Percentiles rank a stretch among this genome's conserved stretches.
These are phyloP conservation scores for Spheniscus humboldti DNA, from an alignment of 2,797 vertebrate genomes.

Conservation along the genomic window DNA sequence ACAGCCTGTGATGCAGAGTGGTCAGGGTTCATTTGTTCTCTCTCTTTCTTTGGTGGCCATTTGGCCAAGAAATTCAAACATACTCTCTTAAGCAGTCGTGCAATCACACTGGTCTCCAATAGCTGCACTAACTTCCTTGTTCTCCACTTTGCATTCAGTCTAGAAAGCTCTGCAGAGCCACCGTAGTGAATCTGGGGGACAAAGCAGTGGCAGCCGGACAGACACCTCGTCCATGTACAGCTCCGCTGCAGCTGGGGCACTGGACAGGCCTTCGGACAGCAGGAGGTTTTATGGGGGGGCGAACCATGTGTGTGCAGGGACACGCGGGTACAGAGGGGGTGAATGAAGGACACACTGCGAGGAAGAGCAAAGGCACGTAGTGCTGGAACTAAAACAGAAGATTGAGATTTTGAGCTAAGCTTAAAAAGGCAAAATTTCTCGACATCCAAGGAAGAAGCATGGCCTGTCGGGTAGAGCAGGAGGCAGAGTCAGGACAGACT, in stretches of 20 bases:
- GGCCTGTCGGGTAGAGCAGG: neutral
- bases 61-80: neutral
- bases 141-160: neutral
- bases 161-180: neutral
- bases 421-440: neutral
- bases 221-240: rapidly evolving
- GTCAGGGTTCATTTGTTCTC: neutral
- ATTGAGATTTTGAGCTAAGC: neutral
- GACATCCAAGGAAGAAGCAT: neutral
- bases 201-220: neutral
- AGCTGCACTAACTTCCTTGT: neutral
- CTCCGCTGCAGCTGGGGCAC: neutral
- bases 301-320: neutral
- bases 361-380: neutral
- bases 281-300: neutral
- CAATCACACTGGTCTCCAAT: neutral
- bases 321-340: rapidly evolving
- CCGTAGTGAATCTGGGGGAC: neutral
- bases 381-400: neutral
- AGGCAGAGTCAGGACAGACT: neutral
- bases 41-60: neutral
- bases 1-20: constrained; percentile 2
- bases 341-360: neutral
- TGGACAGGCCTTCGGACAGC: rapidly evolving
- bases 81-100: neutral